phyloP scores from a whole-genome alignment of 2,888 invertebrate genomes.

The Dryobota labecula region DNA sequence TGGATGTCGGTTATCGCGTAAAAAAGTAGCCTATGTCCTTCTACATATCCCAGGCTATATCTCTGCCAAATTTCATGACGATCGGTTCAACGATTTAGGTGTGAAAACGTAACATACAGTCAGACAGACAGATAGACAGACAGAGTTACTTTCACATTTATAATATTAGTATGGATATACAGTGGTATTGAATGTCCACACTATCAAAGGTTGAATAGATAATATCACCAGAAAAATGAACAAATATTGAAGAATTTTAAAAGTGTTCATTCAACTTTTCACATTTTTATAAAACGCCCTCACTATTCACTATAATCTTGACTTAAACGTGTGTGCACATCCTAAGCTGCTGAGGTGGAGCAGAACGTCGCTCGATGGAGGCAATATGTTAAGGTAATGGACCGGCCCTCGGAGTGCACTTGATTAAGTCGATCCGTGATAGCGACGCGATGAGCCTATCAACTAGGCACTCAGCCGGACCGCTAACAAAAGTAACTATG shows the following conservation, averaged over 20 bases:
- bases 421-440: conserved; percentile 82
- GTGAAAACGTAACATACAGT: too few species aligned
- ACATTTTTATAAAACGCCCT: conserved; percentile 36
- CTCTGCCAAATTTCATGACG: too few species aligned
- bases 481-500: conserved; percentile 57
- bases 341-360: conserved; percentile 54
- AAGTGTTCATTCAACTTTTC: not conserved
- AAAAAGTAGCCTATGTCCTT: too few species aligned
- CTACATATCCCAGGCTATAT: too few species aligned
- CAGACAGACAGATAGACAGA: too few species aligned
- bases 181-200: not conserved
- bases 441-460: conserved; percentile 76
- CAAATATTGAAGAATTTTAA: not conserved
- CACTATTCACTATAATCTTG: conserved; percentile 42
- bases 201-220: not conserved
- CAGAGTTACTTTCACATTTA: too few species aligned
- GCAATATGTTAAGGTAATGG: conserved; percentile 83
- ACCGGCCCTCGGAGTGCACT: conserved; percentile 76
- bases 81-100: too few species aligned
- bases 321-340: conserved; percentile 53
- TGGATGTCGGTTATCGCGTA: too few species aligned
- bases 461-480: conserved; percentile 70
- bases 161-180: too few species aligned
- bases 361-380: conserved; percentile 68
- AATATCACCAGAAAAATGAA: not conserved